phyloP scores from a whole-genome alignment of 2,888 invertebrate genomes.

The Hyposoter didymator region DNA sequence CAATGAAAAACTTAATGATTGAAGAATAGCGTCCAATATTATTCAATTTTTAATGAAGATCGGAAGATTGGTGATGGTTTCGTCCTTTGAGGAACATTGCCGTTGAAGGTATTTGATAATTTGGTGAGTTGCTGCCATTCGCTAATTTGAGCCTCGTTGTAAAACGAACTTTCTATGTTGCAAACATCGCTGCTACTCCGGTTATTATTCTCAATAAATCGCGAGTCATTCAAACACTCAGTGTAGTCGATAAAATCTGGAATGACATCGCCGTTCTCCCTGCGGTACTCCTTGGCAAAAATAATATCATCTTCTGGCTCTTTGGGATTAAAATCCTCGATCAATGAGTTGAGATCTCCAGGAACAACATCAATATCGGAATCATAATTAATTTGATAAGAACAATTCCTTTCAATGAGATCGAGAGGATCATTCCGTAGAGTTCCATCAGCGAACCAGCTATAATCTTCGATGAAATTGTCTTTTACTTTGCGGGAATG shows the following conservation, averaged over 20 bases:
- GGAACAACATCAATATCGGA: slow-evolving; percentile 32
- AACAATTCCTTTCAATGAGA: slow-evolving; percentile 54
- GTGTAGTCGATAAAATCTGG: slow-evolving; percentile 52
- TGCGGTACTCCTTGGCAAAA: not conserved
- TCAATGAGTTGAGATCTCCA: not conserved
- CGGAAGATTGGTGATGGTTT: slow-evolving; percentile 4
- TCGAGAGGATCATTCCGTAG: slow-evolving; percentile 37
- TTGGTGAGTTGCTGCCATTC: slow-evolving; percentile 26
- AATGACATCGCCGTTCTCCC: slow-evolving; percentile 37
- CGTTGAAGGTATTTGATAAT: not conserved
- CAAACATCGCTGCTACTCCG: slow-evolving; percentile 20
- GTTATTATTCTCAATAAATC: slow-evolving; percentile 10
- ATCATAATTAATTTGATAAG: slow-evolving; percentile 48
- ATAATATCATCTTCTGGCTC: slow-evolving; percentile 27
- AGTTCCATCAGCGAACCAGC: slow-evolving; percentile 17
- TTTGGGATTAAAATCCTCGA: not conserved
- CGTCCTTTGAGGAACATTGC: slow-evolving; percentile 14
- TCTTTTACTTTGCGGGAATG: not conserved
- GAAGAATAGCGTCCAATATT: slow-evolving; percentile 61
- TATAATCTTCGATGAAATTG: slow-evolving; percentile 32
- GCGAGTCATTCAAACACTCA: slow-evolving; percentile 21
- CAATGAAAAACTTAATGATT: not conserved
- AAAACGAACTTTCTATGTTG: slow-evolving; percentile 47
- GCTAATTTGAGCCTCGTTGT: slow-evolving; percentile 36
- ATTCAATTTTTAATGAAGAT: slow-evolving; percentile 67